These are phyloP conservation scores for Actinia tenebrosa DNA, from an alignment of 64 coral and sea anemone species.

Conservation along the genomic window DNA sequence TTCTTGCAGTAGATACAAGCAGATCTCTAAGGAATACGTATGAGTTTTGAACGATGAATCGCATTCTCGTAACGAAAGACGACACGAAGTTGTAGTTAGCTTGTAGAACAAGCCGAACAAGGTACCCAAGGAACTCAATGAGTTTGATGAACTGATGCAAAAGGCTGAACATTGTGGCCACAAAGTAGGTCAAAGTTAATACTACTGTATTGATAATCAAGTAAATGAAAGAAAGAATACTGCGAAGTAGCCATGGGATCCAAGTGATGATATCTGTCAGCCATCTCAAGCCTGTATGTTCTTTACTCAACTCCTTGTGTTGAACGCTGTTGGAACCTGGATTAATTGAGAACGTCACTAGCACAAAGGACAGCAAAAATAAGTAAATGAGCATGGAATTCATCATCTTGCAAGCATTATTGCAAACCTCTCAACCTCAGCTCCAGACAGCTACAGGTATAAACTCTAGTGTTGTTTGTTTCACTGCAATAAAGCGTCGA, in stretches of 20 bases:
- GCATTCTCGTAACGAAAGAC: constrained; percentile 29
- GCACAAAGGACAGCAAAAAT: background rate
- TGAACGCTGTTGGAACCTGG: background rate
- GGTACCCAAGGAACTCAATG: constrained; percentile 54
- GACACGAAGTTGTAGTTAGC: constrained; percentile 72
- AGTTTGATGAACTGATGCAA: constrained; percentile 44
- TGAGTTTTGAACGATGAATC: background rate
- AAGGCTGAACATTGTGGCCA: constrained; percentile 32
- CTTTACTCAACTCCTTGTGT: background rate
- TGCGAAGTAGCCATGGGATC: constrained; percentile 15
- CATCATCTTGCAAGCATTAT: background rate
- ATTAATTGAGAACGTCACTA: background rate
- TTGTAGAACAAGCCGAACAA: constrained; percentile 52
- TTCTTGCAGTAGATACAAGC: background rate
- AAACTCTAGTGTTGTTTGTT: too few species aligned
- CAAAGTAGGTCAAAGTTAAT: constrained; percentile 19
- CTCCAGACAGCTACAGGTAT: too few species aligned
- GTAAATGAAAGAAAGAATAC: constrained; percentile 27
- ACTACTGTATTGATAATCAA: constrained; percentile 42
- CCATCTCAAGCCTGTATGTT: background rate
- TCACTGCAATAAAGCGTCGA: background rate
- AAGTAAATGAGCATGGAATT: background rate
- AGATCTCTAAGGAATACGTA: constrained; percentile 28
- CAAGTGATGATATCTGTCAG: background rate
- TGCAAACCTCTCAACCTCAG: background rate